phyloP scores from a whole-genome alignment of 2,113 vertebrate genomes.

The Cichladusa arquata region DNA sequence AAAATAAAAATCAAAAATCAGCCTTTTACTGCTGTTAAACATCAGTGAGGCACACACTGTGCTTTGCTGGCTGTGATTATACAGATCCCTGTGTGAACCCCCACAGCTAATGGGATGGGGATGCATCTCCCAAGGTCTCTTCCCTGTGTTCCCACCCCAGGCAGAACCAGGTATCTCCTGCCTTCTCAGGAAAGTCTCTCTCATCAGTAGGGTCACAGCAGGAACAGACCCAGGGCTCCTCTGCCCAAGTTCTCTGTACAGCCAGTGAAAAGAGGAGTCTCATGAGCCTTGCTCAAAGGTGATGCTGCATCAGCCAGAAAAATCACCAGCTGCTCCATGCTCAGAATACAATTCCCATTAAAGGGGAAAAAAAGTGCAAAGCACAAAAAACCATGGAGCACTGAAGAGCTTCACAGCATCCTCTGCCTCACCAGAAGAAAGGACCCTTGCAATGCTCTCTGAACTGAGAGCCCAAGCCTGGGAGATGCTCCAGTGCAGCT shows the following conservation, averaged over 20 bases:
- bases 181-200: neutral
- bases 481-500: neutral
- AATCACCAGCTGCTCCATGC: neutral
- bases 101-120: neutral
- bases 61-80: neutral
- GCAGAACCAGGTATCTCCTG: neutral
- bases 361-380: neutral
- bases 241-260: neutral
- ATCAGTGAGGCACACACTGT: neutral
- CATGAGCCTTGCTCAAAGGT: neutral
- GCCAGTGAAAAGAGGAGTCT: neutral
- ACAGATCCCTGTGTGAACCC: neutral
- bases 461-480: neutral
- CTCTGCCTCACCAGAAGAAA: neutral
- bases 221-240: neutral
- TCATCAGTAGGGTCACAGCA: neutral
- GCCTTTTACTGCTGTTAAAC: neutral
- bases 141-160: neutral
- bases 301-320: neutral
- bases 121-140: neutral
- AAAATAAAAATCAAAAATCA: neutral
- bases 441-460: neutral
- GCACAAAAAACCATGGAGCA: neutral
- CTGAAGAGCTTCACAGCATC: neutral
- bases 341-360: neutral